These are phyloP conservation scores for Netelia fuscicornis DNA, from an alignment of 2,888 invertebrate species.

Conservation along the genomic window DNA sequence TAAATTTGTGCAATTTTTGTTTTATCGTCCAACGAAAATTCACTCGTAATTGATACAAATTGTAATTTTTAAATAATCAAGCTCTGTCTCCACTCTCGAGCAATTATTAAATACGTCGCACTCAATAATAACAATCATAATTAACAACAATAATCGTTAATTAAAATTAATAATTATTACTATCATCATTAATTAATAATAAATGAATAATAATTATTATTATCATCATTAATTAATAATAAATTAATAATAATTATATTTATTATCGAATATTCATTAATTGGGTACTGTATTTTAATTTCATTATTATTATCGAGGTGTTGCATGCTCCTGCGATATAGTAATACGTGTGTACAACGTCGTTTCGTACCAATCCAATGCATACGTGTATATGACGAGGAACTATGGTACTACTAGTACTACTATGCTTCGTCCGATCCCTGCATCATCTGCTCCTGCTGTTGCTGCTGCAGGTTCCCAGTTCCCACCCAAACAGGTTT, in stretches of 20 bases:
- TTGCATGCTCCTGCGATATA: slow-evolving; percentile 1
- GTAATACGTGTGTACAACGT: neutral
- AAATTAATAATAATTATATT: neutral
- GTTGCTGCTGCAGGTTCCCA: slow-evolving; percentile 63
- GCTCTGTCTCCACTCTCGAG: no score
- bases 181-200: neutral
- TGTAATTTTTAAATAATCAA: slow-evolving; percentile 33
- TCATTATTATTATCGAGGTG: neutral
- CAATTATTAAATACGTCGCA: no score
- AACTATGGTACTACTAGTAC: slow-evolving; percentile 35
- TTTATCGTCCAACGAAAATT: slow-evolving; percentile 25
- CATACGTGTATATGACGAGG: neutral
- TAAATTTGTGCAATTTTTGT: slow-evolving; percentile 6
- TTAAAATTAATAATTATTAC: neutral
- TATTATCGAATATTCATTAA: neutral
- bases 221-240: neutral
- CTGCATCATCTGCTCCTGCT: slow-evolving; percentile 37
- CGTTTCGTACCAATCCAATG: neutral
- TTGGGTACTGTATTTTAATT: neutral
- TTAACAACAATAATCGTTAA: neutral
- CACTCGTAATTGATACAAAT: neutral
- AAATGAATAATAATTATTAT: neutral
- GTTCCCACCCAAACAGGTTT: slow-evolving; percentile 70
- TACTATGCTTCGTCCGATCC: slow-evolving; percentile 48
- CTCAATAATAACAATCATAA: neutral